Evolutionary conservation across 2,113 vertebrate species (phyloP).

Genomic region (Turnix velox): DNA sequence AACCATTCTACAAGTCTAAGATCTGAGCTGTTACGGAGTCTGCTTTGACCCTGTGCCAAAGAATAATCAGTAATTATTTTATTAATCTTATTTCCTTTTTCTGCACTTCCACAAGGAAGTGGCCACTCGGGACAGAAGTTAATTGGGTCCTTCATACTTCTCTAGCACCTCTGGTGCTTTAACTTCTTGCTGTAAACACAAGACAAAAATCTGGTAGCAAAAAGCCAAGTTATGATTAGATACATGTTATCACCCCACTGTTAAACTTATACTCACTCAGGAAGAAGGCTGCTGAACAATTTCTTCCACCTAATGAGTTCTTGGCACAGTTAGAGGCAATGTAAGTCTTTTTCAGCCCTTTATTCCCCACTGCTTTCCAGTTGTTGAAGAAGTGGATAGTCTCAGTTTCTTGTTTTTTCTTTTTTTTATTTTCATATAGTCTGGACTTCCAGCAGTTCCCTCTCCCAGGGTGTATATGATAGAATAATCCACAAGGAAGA

Average conservation of each 20-base stretch:
- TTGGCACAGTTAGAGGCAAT: conserved; percentile 17
- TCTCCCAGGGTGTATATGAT: background rate
- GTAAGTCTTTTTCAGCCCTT: background rate
- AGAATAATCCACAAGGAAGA: background rate
- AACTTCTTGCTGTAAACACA: background rate
- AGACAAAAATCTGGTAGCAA: conserved; percentile 28
- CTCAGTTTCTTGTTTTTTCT: background rate
- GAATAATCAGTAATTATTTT: background rate
- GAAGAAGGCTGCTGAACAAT: background rate
- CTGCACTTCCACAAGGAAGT: background rate
- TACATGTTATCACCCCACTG: background rate
- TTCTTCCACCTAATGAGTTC: conserved; percentile 54
- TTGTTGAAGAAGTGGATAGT: background rate
- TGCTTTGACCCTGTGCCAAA: background rate
- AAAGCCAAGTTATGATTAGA: conserved; percentile 45
- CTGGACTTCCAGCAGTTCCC: background rate
- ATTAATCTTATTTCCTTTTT: background rate
- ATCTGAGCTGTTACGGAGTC: background rate
- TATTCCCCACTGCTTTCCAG: conserved; percentile 13
- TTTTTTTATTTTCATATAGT: background rate
- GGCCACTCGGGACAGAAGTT: background rate
- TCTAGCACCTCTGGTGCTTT: background rate
- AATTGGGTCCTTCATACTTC: background rate
- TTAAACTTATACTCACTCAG: conserved; percentile 27
- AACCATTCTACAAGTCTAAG: too few relatives aligned